Base-by-base conservation (phyloP, 1,140 invertebrate genomes). In the Nomia melanderi region DNA sequence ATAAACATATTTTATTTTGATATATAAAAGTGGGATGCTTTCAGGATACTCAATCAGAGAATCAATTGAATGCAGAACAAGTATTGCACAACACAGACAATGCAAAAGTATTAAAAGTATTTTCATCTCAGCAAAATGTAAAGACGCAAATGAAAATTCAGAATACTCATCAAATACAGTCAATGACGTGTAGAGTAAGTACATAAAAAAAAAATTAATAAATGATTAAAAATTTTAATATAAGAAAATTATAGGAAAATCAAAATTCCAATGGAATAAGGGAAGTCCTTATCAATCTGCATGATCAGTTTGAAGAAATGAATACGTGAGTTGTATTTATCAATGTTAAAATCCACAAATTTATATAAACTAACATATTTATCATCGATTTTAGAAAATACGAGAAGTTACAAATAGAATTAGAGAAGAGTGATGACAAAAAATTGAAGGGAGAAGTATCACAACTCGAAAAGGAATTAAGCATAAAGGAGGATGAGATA, bases 401-500 rank as follows among this genome's bases (percentile, higher is more conserved):
- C 54, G 93, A 93, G 56, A 90, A 89, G 71, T 76, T 94, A 8
- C 85, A 90, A 50, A 83, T 72, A 36, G 64, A 88, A 50, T 54
- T 80, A 39, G 84, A 88, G 25, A 88, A 88, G 57, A 85, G 78
- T 1, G 86, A 88, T 8, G 88, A 89, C 50, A 81, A 87, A 39
- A 74, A 85, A 9, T 54, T 89, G 27, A 44, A 83, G 8, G 88
- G 91, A 64, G 86, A 93, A 84, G 33, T 93, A 9, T 77, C 84
- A 39, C 67, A 80, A 27, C 33, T 93, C 25, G 93, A 94, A 64
- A 86, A 89, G 39, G 88, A 92, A 63, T 83, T 94, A 3, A 87
- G 78, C 27, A 86, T 79, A 1, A 94, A 93, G 85, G 93, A 94
- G 81, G 90, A 93, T 76, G 93, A 94, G 84, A 93, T 94, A 39